Conservation (phyloP, 2,113 vertebrate species). For the Muntiacus muntjak region DNA sequence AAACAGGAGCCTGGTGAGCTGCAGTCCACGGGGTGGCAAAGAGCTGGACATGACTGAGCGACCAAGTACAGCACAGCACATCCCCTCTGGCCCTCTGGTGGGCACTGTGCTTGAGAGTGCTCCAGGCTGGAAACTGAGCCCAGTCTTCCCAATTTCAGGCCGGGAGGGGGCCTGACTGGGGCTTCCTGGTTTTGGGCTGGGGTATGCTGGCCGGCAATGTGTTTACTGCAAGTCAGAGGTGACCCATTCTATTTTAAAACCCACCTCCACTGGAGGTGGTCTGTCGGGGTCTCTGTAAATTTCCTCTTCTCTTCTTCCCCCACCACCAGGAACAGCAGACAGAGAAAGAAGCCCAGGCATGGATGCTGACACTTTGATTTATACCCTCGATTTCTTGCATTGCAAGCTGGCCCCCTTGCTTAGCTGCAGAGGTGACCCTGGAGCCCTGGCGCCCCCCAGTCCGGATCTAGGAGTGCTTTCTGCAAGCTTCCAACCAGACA, state of each 20-base stretch:
- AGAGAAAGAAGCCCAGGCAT: rapidly evolving
- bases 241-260: background rate
- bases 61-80: background rate
- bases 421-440: too few relatives aligned
- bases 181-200: background rate
- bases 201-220: rapidly evolving
- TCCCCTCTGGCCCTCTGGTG: background rate
- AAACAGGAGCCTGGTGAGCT: background rate
- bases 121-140: background rate
- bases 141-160: background rate
- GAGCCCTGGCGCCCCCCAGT: background rate
- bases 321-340: rapidly evolving
- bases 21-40: background rate
- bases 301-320: background rate
- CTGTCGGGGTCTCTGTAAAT: rapidly evolving
- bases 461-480: background rate
- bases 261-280: rapidly evolving
- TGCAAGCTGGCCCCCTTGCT: too few relatives aligned
- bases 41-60: background rate
- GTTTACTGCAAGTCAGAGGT: background rate
- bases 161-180: rapidly evolving
- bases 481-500: background rate
- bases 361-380: background rate
- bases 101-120: rapidly evolving
- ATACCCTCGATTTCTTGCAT: rapidly evolving